Conservation (phyloP, 2,113 vertebrate species). For the Poeciliopsis retropinna region DNA sequence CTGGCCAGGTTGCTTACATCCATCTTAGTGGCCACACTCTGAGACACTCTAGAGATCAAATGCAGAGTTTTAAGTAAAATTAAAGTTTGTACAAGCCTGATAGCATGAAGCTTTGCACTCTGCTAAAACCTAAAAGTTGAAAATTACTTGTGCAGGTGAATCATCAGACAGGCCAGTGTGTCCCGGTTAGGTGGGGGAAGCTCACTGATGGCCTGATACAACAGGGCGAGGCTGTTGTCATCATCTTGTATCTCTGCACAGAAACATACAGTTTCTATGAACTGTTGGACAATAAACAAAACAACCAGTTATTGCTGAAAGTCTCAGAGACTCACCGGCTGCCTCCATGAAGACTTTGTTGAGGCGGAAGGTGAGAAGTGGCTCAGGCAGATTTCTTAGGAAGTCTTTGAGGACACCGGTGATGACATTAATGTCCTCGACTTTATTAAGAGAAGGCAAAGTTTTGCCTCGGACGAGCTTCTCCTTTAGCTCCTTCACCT, state of each 20-base stretch:
- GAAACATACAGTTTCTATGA: not conserved
- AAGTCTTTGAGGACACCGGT: conserved; percentile 92
- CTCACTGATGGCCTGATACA: conserved; percentile 87
- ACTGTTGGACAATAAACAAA: not conserved
- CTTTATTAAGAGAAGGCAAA: conserved; percentile 86
- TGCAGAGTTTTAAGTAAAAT: not conserved
- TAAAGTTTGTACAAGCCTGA: not conserved
- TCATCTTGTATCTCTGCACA: conserved; percentile 88
- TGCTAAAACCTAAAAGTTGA: not conserved
- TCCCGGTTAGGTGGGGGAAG: conserved; percentile 91
- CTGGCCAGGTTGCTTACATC: conserved; percentile 86
- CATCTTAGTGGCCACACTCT: conserved; percentile 89
- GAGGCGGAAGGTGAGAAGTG: conserved; percentile 89
- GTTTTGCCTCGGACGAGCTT: conserved; percentile 85
- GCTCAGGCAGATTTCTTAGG: conserved; percentile 89
- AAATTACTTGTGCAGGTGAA: conserved; percentile 89
- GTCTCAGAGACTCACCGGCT: conserved; percentile 80
- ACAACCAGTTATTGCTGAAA: not conserved
- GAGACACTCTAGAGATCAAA: conserved; percentile 82
- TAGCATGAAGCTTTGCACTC: not conserved
- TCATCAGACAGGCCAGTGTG: conserved; percentile 92
- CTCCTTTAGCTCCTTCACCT: conserved; percentile 90
- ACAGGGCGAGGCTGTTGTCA: conserved; percentile 87
- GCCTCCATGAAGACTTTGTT: conserved; percentile 90
- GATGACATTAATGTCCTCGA: conserved; percentile 90